Conservation (phyloP, 2,797 vertebrate genomes). For the Enteromius viviparus region DNA sequence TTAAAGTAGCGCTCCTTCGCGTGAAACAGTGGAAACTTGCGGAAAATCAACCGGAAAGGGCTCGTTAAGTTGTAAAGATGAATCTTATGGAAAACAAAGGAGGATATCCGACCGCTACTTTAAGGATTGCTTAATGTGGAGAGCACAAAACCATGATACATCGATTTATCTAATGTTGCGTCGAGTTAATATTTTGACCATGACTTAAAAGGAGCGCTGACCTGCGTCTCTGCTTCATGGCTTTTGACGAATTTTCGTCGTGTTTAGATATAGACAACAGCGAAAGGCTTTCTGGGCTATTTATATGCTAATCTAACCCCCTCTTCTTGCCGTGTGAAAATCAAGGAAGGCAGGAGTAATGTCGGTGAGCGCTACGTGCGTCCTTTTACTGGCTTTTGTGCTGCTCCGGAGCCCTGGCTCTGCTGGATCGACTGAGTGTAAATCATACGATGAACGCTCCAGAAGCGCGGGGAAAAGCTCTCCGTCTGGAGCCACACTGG, state of each 20-base stretch:
- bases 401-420: constrained; percentile 64
- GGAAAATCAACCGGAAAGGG: not conserved
- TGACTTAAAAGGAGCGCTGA: constrained; percentile 49
- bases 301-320: constrained; percentile 39
- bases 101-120: constrained; percentile 59
- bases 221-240: constrained; percentile 53
- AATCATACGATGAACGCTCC: constrained; percentile 80
- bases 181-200: constrained; percentile 51
- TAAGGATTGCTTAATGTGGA: constrained; percentile 51
- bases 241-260: constrained; percentile 29
- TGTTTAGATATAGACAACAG: constrained; percentile 48
- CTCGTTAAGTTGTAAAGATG: constrained; percentile 55
- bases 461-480: constrained; percentile 71
- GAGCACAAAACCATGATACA: constrained; percentile 51
- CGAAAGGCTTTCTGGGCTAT: constrained; percentile 15
- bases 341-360: constrained; percentile 64
- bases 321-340: constrained; percentile 55
- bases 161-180: constrained; percentile 56
- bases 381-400: constrained; percentile 66
- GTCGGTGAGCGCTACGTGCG: constrained; percentile 58
- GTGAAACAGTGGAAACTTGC: constrained; percentile 8
- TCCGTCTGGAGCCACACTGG: constrained; percentile 54
- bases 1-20: not conserved
- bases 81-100: constrained; percentile 70
- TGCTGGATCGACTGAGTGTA: constrained; percentile 81